phyloP scores from a whole-genome alignment of 2,113 vertebrate genomes.

The Paramisgurnus dabryanus region DNA sequence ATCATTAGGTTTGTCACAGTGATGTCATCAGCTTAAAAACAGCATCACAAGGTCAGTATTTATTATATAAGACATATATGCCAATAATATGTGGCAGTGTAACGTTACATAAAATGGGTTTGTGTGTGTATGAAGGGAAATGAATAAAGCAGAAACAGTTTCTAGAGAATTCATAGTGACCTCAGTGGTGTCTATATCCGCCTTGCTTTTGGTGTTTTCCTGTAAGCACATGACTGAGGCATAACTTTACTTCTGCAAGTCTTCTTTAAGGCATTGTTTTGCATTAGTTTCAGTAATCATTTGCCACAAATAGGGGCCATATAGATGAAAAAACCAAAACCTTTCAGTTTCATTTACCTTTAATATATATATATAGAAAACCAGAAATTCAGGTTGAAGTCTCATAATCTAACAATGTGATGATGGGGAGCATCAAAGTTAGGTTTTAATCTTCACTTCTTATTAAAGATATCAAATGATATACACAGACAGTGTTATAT shows the following conservation, averaged over 20 bases:
- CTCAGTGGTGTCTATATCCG: not conserved
- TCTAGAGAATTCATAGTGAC: not conserved
- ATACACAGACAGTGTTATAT: not conserved
- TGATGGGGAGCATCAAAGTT: no score
- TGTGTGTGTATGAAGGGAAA: not conserved
- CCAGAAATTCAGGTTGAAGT: no score
- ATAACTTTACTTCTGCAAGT: not conserved
- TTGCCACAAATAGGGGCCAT: no score
- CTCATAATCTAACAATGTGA: no score
- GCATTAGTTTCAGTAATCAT: no score
- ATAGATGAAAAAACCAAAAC: not conserved
- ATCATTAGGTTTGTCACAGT: not conserved
- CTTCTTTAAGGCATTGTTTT: not conserved
- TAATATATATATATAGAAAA: no score
- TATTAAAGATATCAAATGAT: no score
- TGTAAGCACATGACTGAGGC: conserved; percentile 8
- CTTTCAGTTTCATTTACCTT: no score
- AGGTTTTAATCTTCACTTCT: no score
- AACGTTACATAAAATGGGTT: not conserved
- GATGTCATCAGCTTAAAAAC: no score
- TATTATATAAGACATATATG: no score
- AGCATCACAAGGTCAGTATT: no score
- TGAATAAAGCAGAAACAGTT: not conserved
- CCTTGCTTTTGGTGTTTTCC: not conserved
- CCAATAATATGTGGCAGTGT: not conserved